phyloP scores from a whole-genome alignment of 2,113 vertebrate genomes.

The Oostethus manadensis region DNA sequence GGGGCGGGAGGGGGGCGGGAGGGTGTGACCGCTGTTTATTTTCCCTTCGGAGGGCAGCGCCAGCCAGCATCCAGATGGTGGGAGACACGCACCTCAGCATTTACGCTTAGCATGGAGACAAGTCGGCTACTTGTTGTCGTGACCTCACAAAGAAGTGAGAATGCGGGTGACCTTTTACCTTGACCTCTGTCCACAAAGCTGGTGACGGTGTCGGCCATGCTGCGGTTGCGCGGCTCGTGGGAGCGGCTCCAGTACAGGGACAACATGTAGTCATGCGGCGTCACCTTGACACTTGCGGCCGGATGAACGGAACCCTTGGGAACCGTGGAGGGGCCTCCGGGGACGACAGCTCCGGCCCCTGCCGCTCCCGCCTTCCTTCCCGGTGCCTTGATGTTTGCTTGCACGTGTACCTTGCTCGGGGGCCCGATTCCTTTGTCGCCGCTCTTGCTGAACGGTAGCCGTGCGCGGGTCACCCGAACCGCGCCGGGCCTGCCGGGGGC shows the following conservation, averaged over 20 bases:
- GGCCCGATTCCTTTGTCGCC: too few species aligned
- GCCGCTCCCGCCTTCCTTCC: too few species aligned
- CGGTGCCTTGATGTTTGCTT: too few species aligned
- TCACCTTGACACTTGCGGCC: conserved; percentile 55
- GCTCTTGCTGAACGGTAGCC: too few species aligned
- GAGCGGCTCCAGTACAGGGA: conserved; percentile 92
- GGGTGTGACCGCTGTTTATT: conserved; percentile 62
- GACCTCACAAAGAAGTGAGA: neutral
- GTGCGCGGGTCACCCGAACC: too few species aligned
- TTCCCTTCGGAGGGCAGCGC: conserved; percentile 53
- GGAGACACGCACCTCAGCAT: conserved; percentile 25
- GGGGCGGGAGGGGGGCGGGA: neutral
- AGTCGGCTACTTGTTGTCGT: too few species aligned
- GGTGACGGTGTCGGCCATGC: conserved; percentile 95
- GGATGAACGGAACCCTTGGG: too few species aligned
- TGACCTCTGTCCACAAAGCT: conserved; percentile 98
- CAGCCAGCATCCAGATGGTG: conserved; percentile 44
- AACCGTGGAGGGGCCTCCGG: too few species aligned
- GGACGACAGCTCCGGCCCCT: too few species aligned
- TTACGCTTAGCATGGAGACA: too few species aligned
- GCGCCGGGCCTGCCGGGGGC: too few species aligned
- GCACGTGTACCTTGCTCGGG: too few species aligned
- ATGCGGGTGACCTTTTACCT: conserved; percentile 68
- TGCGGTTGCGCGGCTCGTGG: conserved; percentile 83
- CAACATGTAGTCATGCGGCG: conserved; percentile 96